phyloP scores from a whole-genome alignment of 37 sponge, comb jelly and placozoan species.

The Oscarella lobularis region DNA sequence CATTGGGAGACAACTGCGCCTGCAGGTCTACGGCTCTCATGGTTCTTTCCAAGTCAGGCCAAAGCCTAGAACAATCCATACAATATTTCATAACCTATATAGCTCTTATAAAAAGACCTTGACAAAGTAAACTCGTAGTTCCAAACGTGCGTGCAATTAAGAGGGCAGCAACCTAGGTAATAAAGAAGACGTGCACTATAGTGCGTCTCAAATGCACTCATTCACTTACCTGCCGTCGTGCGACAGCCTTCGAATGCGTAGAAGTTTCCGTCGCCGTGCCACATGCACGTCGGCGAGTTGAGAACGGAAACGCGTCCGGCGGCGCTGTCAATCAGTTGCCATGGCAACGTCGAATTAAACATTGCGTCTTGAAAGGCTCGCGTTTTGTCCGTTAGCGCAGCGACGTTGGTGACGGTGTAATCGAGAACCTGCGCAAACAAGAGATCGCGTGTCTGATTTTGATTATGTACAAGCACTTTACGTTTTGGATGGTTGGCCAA shows the following conservation, averaged over 20 bases:
- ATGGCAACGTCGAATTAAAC: slow-evolving; percentile 9
- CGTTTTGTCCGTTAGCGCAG: neutral
- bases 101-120: neutral
- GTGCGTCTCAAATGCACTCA: no score
- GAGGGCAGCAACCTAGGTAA: slow-evolving; percentile 18
- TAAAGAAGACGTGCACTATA: no score
- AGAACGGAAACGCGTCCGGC: slow-evolving; percentile 6
- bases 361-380: slow-evolving; percentile 8
- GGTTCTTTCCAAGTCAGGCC: slow-evolving; percentile 10
- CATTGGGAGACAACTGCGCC: slow-evolving; percentile 11
- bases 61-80: no score
- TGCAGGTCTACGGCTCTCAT: slow-evolving; percentile 16
- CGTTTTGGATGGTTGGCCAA: slow-evolving; percentile 4
- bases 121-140: slow-evolving; percentile 13
- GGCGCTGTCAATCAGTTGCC: slow-evolving; percentile 21
- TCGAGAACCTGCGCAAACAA: slow-evolving; percentile 1
- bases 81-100: no score
- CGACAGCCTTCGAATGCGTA: slow-evolving; percentile 10
- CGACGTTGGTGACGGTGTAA: slow-evolving; percentile 6
- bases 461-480: neutral
- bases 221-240: neutral
- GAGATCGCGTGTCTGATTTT: neutral
- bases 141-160: slow-evolving; percentile 19
- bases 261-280: slow-evolving; percentile 10
- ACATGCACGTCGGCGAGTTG: slow-evolving; percentile 11